Percentiles rank a stretch among this genome's conserved stretches.
These are phyloP conservation scores for Origma solitaria DNA, from an alignment of 2,113 vertebrate species.

Conservation along the genomic window DNA sequence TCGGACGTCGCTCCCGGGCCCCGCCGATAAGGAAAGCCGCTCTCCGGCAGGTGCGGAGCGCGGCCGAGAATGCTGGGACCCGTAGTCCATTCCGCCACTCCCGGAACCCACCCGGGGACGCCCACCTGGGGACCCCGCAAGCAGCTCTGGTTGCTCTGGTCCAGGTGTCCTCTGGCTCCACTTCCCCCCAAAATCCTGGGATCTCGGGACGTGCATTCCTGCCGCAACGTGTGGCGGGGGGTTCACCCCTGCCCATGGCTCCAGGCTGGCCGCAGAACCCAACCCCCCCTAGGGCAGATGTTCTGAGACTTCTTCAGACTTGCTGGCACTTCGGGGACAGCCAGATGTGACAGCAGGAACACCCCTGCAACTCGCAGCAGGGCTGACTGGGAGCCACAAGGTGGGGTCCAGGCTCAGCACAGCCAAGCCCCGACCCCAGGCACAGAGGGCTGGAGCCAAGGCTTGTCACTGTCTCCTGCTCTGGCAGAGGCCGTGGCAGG, in stretches of 20 bases:
- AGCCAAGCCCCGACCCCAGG: neutral
- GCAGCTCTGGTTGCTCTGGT: neutral
- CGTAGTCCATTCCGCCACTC: neutral
- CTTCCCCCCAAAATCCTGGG: rapidly evolving
- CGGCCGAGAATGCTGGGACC: neutral
- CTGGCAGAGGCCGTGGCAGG: neutral
- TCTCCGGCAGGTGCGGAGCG: neutral
- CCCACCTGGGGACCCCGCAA: neutral
- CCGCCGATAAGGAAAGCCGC: neutral
- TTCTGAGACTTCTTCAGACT: neutral
- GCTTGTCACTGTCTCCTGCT: neutral
- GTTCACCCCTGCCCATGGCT: neutral
- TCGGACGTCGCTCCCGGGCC: neutral
- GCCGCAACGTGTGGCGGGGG: rapidly evolving
- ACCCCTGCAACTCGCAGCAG: rapidly evolving
- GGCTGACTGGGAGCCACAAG: neutral
- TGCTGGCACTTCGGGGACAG: rapidly evolving
- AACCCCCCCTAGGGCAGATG: neutral
- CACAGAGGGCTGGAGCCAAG: neutral
- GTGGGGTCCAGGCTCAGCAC: neutral
- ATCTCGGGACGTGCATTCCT: neutral
- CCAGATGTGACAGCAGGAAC: neutral
- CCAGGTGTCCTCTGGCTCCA: too few relatives aligned
- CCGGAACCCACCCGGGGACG: neutral
- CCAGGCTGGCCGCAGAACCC: neutral